Percentiles rank a stretch among this genome's conserved stretches.
Conservation (phyloP, 2,888 invertebrate species). For the Sisyra nigra region DNA sequence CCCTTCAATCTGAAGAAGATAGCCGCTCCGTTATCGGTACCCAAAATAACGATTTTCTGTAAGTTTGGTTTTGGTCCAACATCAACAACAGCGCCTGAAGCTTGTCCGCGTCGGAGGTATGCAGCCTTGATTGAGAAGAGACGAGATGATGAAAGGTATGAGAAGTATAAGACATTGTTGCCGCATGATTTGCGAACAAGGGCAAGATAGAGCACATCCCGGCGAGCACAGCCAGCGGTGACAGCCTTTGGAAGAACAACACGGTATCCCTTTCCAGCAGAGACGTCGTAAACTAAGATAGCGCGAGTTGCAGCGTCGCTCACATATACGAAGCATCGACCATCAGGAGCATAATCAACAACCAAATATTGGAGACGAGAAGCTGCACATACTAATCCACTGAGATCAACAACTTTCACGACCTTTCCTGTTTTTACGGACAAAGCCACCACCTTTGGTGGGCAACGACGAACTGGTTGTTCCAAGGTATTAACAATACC, state of each 20-base stretch:
- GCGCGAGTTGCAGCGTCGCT: slow-evolving; percentile 31
- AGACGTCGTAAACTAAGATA: slow-evolving; percentile 35
- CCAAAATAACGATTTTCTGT: slow-evolving; percentile 36
- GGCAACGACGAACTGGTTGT: slow-evolving; percentile 36
- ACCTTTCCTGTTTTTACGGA: slow-evolving; percentile 38
- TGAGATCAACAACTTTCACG: slow-evolving; percentile 38
- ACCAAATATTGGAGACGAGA: slow-evolving; percentile 41
- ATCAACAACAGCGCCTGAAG: slow-evolving; percentile 37
- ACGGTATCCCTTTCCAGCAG: slow-evolving; percentile 31
- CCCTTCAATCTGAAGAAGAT: slow-evolving; percentile 40
- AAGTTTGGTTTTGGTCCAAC: slow-evolving; percentile 35
- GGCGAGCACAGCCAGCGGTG: slow-evolving; percentile 22
- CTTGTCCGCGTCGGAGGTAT: slow-evolving; percentile 33
- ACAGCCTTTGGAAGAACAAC: slow-evolving; percentile 38
- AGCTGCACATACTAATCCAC: slow-evolving; percentile 29
- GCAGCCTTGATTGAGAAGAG: slow-evolving; percentile 38
- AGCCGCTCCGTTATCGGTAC: slow-evolving; percentile 39
- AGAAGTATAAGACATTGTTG: slow-evolving; percentile 34
- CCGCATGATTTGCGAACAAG: slow-evolving; percentile 33
- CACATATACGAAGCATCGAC: slow-evolving; percentile 29
- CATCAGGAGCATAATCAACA: slow-evolving; percentile 36
- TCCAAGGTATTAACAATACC: slow-evolving; percentile 42
- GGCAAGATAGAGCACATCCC: slow-evolving; percentile 41
- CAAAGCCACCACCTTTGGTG: slow-evolving; percentile 42
- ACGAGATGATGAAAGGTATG: slow-evolving; percentile 36